These are phyloP conservation scores for Ceyx margarethae DNA, from an alignment of 2,113 vertebrate species.

Conservation along the genomic window DNA sequence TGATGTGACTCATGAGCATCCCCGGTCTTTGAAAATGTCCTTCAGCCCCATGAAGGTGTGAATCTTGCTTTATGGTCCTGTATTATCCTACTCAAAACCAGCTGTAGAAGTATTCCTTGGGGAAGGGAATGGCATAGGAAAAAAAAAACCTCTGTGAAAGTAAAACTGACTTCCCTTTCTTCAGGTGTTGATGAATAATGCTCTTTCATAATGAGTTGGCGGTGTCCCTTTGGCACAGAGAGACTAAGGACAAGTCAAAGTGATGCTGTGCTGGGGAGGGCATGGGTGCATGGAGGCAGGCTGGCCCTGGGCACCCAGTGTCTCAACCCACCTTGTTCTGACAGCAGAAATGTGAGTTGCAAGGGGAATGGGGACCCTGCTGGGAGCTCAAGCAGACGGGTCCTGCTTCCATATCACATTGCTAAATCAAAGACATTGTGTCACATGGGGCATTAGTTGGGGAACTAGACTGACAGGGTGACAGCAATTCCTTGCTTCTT, in stretches of 20 bases:
- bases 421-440: background rate
- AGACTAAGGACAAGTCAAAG: background rate
- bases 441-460: background rate
- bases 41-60: background rate
- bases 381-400: accelerated
- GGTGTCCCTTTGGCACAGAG: accelerated
- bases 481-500: background rate
- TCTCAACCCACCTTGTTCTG: background rate
- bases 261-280: background rate
- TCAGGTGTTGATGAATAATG: background rate
- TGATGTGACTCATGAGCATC: background rate
- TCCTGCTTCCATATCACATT: background rate
- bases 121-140: background rate
- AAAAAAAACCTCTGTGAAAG: background rate
- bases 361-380: background rate
- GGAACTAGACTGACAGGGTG: background rate
- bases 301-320: background rate
- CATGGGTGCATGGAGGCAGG: background rate
- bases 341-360: background rate
- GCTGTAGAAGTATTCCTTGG: background rate
- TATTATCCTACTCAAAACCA: background rate
- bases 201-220: background rate
- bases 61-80: background rate
- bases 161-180: background rate
- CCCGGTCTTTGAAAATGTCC: background rate